Percentiles rank a stretch among this genome's conserved stretches.
Conservation (phyloP, 2,113 vertebrate species). For the Otolemur garnettii region DNA sequence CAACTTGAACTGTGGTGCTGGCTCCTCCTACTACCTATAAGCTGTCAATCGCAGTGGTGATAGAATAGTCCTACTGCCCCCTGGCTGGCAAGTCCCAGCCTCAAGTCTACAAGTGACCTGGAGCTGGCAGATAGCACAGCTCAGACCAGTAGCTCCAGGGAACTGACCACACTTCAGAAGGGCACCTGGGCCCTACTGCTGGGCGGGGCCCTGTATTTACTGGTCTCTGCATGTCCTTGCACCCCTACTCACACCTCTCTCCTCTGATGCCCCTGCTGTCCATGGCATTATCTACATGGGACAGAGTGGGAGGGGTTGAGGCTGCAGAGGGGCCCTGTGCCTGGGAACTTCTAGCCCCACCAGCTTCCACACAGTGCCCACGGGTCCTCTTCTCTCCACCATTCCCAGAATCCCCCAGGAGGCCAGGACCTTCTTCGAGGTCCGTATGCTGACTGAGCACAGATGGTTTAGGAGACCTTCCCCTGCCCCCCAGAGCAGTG, state of each 20-base stretch:
- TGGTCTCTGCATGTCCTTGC: neutral
- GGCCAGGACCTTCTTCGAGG: too few relatives aligned
- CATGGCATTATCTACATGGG: too few relatives aligned
- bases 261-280: neutral
- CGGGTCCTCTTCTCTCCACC: neutral
- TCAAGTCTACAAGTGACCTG: neutral
- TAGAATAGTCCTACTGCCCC: neutral
- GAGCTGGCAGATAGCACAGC: neutral
- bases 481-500: neutral
- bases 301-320: neutral
- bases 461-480: neutral
- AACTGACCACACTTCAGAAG: neutral
- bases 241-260: too few relatives aligned
- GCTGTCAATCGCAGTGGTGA: neutral
- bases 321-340: neutral
- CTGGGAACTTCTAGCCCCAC: neutral
- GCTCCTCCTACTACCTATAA: neutral
- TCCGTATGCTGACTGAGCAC: neutral
- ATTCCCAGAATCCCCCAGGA: neutral
- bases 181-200: neutral
- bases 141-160: neutral
- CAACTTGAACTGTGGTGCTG: neutral
- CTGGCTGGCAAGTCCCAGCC: neutral
- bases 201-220: rapidly evolving
- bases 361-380: too few relatives aligned